These are phyloP conservation scores for Lingula anatina DNA, from an alignment of 2,888 invertebrate species.

Conservation along the genomic window DNA sequence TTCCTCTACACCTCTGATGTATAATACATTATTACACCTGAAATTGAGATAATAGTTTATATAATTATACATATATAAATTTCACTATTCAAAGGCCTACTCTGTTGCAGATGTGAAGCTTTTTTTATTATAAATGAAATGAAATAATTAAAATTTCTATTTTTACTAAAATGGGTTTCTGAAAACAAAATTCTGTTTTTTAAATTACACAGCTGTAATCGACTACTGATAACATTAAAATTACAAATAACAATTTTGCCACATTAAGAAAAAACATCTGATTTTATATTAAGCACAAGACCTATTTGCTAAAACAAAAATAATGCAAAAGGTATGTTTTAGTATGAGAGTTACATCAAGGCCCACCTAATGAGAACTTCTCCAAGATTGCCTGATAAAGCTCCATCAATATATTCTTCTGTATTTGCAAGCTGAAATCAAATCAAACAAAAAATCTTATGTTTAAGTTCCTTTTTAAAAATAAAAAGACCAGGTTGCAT, in stretches of 20 bases:
- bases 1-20: conserved; percentile 90
- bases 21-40: conserved; percentile 86
- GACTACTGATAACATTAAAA: neutral
- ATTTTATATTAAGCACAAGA: neutral
- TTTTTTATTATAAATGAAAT: neutral
- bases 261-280: neutral
- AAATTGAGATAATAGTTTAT: conserved; percentile 16
- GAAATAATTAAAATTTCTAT: neutral
- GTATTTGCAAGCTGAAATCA: conserved; percentile 82
- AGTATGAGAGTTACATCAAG: too few species aligned
- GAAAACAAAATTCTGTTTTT: neutral
- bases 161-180: neutral
- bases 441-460: too few species aligned
- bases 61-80: too few species aligned
- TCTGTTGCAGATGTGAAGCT: too few species aligned
- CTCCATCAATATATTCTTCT: conserved; percentile 93
- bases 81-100: too few species aligned
- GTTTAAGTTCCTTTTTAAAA: too few species aligned
- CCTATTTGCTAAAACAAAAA: too few species aligned
- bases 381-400: conserved; percentile 86
- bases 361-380: conserved; percentile 85
- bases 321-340: too few species aligned
- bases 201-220: neutral
- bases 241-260: neutral
- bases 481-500: too few species aligned